Evolutionary conservation across 2,888 invertebrate species (phyloP), one percentile per base, ranked within the genome.

Genomic region (Rutpela maculata): DNA sequence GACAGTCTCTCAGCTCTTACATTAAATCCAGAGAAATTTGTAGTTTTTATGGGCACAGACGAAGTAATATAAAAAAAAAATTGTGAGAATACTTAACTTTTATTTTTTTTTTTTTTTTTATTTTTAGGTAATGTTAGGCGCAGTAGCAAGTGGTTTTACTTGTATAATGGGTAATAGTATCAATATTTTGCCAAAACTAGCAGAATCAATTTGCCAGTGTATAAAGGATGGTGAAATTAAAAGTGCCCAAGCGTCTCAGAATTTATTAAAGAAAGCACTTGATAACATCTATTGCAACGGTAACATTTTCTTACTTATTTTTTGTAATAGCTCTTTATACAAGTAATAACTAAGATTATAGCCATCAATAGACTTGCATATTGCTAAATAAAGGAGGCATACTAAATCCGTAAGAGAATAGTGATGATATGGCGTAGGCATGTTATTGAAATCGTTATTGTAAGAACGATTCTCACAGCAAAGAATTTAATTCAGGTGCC

Each of bases 131-230:
- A 88, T 95, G 81, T 92, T 93, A 0, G 94, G 94, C 43, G 95
- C 93, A 0, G 92, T 93, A 15, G 90, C 93, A 0, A 87, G 94
- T 10, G 96, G 95, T 55, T 94, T 95, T 84, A 92, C 93, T 83
- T 95, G 95, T 15, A 92, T 93, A 60, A 95, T 96, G 83, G 93
- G 94, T 56, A 95, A 95, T 0, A 91, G 93, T 6, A 91, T 93
- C 78, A 96, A 94, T 87, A 90, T 95, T 81, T 92, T 93, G 85
- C 94, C 95, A 0, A 90, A 91, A 82, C 85, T 92, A 22, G 92
- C 92, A 12, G 68, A 92, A 88, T 91, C 43, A 88, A 92, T 75
- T 93, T 95, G 81, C 84, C 93, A 76, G 87, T 91, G 92, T 38
- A 90, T 93, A 9, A 90, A 90, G 67, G 89, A 87, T 12, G 92